These are phyloP conservation scores for Ciconia boyciana DNA, from an alignment of 2,113 vertebrate species.

Conservation along the genomic window DNA sequence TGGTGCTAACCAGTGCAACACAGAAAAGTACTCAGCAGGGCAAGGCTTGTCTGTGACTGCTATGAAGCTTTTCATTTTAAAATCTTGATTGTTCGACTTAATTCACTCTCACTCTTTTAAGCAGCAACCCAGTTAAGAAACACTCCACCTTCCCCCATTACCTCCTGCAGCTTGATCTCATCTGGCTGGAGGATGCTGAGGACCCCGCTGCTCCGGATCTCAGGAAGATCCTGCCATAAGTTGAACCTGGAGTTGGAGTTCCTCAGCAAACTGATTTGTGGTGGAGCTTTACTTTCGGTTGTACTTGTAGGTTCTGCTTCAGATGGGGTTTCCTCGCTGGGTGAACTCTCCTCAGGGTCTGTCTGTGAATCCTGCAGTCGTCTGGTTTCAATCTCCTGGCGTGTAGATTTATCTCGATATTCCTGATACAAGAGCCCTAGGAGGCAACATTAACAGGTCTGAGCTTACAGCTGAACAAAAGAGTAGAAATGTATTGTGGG, in stretches of 20 bases:
- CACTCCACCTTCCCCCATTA: constrained; percentile 29
- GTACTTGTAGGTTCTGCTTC: constrained; percentile 62
- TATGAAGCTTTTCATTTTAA: not conserved
- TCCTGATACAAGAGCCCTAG: constrained; percentile 94
- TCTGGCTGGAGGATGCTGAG: constrained; percentile 81
- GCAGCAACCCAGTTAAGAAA: not conserved
- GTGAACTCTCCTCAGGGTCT: constrained; percentile 14
- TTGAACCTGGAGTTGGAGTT: constrained; percentile 82
- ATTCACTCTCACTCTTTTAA: not conserved
- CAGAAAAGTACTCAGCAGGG: not conserved
- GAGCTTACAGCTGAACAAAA: not conserved
- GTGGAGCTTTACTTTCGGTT: constrained; percentile 58
- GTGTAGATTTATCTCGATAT: constrained; percentile 91
- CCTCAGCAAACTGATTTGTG: constrained; percentile 77
- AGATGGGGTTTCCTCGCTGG: constrained; percentile 62
- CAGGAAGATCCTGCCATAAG: constrained; percentile 93
- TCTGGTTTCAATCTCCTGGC: constrained; percentile 90
- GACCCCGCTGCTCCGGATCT: constrained; percentile 84
- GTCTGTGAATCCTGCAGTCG: constrained; percentile 83
- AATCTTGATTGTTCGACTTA: not conserved
- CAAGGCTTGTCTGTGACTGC: not conserved
- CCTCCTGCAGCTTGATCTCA: constrained; percentile 93
- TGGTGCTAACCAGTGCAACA: not conserved
- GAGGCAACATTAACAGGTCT: not conserved
- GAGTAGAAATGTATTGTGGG: not conserved